Conservation (phyloP, 2,113 vertebrate species). For the Podilymbus podiceps region DNA sequence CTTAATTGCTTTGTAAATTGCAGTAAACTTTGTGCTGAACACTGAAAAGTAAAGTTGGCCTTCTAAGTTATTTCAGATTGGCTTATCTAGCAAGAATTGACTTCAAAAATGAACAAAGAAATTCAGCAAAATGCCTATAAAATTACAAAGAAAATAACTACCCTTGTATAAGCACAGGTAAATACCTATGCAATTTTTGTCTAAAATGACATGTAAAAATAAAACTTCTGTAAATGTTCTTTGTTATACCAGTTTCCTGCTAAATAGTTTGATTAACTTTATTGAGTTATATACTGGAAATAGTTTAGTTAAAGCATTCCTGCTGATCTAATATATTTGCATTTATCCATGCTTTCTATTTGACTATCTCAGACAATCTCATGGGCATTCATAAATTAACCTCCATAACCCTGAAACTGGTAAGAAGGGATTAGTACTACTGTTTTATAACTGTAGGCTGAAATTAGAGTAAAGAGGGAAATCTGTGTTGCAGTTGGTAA, state of each 20-base stretch:
- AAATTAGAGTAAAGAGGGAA: background rate
- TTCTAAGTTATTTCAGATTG: background rate
- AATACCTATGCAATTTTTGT: background rate
- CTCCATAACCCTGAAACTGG: background rate
- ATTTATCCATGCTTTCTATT: background rate
- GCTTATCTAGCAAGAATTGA: background rate
- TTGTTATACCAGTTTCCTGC: background rate
- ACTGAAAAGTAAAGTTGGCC: background rate
- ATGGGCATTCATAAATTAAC: background rate
- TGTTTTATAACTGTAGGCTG: background rate
- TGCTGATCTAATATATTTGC: background rate
- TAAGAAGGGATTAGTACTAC: background rate
- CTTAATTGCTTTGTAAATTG: background rate
- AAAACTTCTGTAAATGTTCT: background rate
- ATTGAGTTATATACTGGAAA: background rate
- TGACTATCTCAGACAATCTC: background rate
- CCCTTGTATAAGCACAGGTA: background rate
- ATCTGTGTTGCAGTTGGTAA: background rate
- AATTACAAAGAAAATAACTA: background rate
- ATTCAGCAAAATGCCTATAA: background rate
- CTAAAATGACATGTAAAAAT: background rate
- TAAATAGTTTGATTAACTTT: background rate
- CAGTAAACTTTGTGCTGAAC: background rate
- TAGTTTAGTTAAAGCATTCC: background rate
- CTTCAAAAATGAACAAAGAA: background rate